Conservation (phyloP, 2,113 vertebrate species). For the Colinus virginianus region DNA sequence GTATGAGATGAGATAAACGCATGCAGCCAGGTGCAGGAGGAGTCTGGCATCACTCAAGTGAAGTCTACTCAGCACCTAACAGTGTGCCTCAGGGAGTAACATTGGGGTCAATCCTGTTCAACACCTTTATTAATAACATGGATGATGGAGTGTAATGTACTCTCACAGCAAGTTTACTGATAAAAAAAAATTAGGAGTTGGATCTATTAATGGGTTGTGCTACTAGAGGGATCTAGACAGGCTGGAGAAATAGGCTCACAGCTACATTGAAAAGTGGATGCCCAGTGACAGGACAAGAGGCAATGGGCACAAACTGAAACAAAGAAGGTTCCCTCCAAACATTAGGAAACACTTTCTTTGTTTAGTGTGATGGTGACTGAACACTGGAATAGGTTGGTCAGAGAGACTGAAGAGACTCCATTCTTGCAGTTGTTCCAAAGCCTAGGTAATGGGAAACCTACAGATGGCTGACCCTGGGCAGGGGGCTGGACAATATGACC, state of each 20-base stretch:
- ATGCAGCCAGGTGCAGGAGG: neutral
- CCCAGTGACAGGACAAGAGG: neutral
- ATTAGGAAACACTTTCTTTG: neutral
- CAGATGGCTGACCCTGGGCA: neutral
- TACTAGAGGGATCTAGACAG: neutral
- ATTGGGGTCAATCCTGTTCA: neutral
- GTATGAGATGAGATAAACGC: neutral
- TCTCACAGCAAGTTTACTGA: neutral
- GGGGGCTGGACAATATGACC: neutral
- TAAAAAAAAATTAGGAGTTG: neutral
- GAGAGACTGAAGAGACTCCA: neutral
- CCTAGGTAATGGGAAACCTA: neutral
- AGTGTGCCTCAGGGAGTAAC: rapidly evolving
- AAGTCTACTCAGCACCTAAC: neutral
- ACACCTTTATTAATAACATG: neutral
- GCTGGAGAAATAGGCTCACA: neutral
- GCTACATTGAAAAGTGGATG: neutral
- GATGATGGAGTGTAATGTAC: neutral
- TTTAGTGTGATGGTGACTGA: neutral
- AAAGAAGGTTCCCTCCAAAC: neutral
- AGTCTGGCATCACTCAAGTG: neutral
- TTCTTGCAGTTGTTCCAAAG: neutral
- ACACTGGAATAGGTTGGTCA: neutral
- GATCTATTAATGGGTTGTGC: neutral
- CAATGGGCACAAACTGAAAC: neutral